Conservation (phyloP, 1,140 invertebrate species). For the Pentalonia nigronervosa region DNA sequence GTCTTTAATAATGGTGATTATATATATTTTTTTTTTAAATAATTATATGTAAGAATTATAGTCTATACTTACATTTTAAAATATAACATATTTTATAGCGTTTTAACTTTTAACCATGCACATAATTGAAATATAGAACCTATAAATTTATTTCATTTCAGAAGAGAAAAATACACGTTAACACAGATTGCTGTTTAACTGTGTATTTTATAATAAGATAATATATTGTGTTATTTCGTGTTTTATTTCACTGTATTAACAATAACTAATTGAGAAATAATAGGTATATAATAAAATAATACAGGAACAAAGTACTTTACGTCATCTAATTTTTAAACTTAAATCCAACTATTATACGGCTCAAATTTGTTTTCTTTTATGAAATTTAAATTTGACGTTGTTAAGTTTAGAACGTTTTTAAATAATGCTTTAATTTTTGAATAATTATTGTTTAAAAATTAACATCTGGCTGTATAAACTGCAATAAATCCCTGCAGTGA, state of each 20-base stretch:
- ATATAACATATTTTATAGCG: neutral
- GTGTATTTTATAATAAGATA: neutral
- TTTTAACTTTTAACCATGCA: neutral
- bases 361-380: neutral
- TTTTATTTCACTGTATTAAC: neutral
- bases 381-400: neutral
- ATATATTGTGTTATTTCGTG: neutral
- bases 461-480: neutral
- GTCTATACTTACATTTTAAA: neutral
- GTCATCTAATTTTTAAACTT: neutral
- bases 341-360: neutral
- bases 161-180: neutral
- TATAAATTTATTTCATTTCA: neutral
- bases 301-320: neutral
- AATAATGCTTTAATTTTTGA: neutral
- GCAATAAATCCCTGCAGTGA: neutral
- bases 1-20: constrained; percentile 30
- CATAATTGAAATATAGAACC: neutral
- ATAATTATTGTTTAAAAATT: neutral
- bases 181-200: neutral
- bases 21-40: neutral
- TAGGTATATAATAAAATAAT: neutral
- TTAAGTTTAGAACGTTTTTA: neutral
- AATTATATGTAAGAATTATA: constrained; percentile 1
- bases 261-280: neutral